phyloP scores from a whole-genome alignment of 1,140 invertebrate species.

The Formica selysi region DNA sequence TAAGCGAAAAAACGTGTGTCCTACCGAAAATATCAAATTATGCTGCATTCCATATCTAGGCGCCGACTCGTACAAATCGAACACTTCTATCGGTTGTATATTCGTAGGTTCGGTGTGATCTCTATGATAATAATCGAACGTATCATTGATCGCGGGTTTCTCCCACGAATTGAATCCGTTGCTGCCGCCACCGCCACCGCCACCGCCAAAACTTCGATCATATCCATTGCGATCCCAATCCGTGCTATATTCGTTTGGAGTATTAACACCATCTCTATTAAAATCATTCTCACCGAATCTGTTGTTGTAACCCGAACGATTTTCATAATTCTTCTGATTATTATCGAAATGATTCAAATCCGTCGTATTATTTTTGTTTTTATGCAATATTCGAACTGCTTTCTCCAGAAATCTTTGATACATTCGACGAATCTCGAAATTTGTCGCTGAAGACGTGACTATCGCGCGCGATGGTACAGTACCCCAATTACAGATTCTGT shows the following conservation, averaged over 20 bases:
- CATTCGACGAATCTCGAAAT: slow-evolving; percentile 86
- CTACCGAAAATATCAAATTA: slow-evolving; percentile 91
- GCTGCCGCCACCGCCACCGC: slow-evolving; percentile 3
- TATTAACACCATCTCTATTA: slow-evolving; percentile 69
- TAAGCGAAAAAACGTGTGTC: slow-evolving; percentile 39
- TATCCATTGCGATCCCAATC: slow-evolving; percentile 67
- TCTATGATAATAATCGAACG: slow-evolving; percentile 42
- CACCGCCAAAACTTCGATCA: slow-evolving; percentile 56
- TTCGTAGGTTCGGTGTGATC: slow-evolving; percentile 58
- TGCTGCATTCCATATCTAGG: slow-evolving; percentile 89
- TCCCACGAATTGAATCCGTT: slow-evolving; percentile 46
- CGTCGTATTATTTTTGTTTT: slow-evolving; percentile 49
- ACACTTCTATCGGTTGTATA: slow-evolving; percentile 86
- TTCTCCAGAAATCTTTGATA: slow-evolving; percentile 88
- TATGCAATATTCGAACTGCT: slow-evolving; percentile 85
- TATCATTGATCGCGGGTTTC: background rate
- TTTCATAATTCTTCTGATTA: slow-evolving; percentile 57
- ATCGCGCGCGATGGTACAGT: slow-evolving; percentile 94
- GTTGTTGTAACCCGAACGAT: slow-evolving; percentile 69
- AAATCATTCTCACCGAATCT: slow-evolving; percentile 61
- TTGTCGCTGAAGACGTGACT: slow-evolving; percentile 93
- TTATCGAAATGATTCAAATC: slow-evolving; percentile 63
- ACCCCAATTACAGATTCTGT: slow-evolving; percentile 95
- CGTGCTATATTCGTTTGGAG: slow-evolving; percentile 75
- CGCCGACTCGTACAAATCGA: slow-evolving; percentile 91